Conservation (phyloP, 2,797 vertebrate genomes). For the Tapirus indicus region DNA sequence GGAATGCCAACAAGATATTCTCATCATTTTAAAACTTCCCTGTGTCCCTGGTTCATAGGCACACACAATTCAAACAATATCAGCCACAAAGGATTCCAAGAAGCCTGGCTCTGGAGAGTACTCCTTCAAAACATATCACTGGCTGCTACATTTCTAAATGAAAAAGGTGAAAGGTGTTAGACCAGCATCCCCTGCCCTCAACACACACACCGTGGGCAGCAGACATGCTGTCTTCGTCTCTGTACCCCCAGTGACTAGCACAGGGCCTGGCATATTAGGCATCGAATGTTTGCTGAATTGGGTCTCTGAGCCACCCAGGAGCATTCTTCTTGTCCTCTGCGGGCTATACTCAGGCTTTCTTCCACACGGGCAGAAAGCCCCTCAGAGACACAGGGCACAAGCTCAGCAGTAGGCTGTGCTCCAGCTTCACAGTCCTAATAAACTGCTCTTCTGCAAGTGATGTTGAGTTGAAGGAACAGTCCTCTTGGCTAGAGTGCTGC, state of each 20-base stretch:
- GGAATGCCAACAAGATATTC: neutral
- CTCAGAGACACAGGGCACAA: neutral
- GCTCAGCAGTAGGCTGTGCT: accelerated
- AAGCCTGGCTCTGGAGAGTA: neutral
- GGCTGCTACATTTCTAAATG: neutral
- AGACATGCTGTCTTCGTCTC: neutral
- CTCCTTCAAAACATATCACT: too few relatives aligned
- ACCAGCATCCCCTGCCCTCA: neutral
- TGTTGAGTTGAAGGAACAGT: neutral
- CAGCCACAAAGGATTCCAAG: neutral
- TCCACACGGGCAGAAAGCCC: neutral
- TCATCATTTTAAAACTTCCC: neutral
- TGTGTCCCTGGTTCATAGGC: neutral
- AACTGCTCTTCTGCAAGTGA: accelerated
- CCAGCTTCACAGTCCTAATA: neutral
- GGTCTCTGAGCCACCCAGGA: neutral
- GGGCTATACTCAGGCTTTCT: neutral
- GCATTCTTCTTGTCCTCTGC: neutral
- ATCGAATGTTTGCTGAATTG: neutral
- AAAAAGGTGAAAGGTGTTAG: neutral
- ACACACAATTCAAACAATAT: neutral
- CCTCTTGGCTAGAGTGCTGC: neutral
- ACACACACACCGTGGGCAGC: neutral
- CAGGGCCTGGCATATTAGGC: neutral
- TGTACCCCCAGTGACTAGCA: neutral